phyloP scores from a whole-genome alignment of 2,113 vertebrate species.

The Vireo altiloquus region DNA sequence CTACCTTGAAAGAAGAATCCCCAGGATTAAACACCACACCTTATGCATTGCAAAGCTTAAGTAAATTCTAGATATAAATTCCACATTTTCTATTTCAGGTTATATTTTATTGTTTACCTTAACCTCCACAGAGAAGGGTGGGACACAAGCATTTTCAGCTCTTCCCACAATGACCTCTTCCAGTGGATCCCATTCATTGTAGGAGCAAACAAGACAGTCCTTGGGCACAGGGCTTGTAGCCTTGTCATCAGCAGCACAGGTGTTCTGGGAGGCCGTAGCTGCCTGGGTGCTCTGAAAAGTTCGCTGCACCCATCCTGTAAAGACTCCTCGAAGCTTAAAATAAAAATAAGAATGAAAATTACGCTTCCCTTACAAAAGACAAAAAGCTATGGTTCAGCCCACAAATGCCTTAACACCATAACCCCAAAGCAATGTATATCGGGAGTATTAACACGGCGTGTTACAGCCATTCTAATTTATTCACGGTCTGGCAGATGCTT shows the following conservation, averaged over 20 bases:
- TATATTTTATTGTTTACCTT: constrained; percentile 78
- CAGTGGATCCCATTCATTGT: constrained; percentile 96
- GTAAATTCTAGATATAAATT: neutral
- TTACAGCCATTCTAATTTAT: neutral
- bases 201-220: constrained; percentile 88
- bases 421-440: neutral
- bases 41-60: neutral
- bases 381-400: neutral
- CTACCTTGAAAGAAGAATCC: neutral
- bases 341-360: neutral
- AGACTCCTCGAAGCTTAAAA: constrained; percentile 79
- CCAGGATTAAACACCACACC: neutral
- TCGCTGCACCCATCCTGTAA: constrained; percentile 86
- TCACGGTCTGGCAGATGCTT: neutral
- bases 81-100: neutral
- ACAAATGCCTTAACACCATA: neutral
- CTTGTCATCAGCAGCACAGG: constrained; percentile 76
- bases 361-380: neutral
- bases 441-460: neutral
- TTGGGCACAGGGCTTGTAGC: constrained; percentile 71
- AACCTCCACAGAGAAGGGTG: constrained; percentile 95
- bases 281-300: constrained; percentile 90
- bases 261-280: constrained; percentile 76
- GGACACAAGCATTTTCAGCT: constrained; percentile 91
- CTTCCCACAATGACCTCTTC: constrained; percentile 98